Base-by-base conservation (phyloP, 1,140 invertebrate genomes). In the Trichonephila clavata region DNA sequence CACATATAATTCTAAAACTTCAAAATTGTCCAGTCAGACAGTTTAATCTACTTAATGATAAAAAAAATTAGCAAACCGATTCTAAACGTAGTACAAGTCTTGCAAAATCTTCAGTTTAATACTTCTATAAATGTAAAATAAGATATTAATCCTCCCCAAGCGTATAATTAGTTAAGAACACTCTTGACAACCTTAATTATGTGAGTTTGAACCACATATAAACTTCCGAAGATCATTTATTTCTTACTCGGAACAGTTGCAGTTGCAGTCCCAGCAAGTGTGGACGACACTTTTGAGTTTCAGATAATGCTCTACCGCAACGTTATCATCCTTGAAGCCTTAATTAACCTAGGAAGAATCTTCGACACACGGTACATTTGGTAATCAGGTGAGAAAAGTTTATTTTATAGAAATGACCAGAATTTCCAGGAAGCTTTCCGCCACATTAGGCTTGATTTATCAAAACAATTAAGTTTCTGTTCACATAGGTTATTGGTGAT, bases 151-250 rank as follows among this genome's bases (percentile, higher is more conserved):
- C 32, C 32, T 27, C 5, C 18, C 32, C 27, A 77, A 16, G 71
- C 71, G 27, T 27, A 77, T 77, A 39, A 77, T 77, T 77, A 77
- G 71, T 77, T 77, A 77, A 77, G 71, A 77, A 77, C 27, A 16
- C 5, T 32, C 32, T 39, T 77, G 71, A 77, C 71, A 77, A 32
- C 24, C 32, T 32, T 77, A 77, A 77, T 77, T 39, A 32, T 27
- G 71, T 18, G 18, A 32, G 71, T 39, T 77, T 77, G 71, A 32
- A 77, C 32, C 27, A 27, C 24, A 77, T 77, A 77, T 77, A 77
- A 77, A 77, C 27, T 77, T 77, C 71, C 71, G 32, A 77, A 77
- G 39, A 77, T 39, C 71, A 27, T 77, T 39, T 39, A 27, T 20
- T 77, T 77, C 71, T 20, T 77, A 27, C 27, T 20, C 24, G 3